Conservation (phyloP, 2,113 vertebrate species). For the Uria lomvia region DNA sequence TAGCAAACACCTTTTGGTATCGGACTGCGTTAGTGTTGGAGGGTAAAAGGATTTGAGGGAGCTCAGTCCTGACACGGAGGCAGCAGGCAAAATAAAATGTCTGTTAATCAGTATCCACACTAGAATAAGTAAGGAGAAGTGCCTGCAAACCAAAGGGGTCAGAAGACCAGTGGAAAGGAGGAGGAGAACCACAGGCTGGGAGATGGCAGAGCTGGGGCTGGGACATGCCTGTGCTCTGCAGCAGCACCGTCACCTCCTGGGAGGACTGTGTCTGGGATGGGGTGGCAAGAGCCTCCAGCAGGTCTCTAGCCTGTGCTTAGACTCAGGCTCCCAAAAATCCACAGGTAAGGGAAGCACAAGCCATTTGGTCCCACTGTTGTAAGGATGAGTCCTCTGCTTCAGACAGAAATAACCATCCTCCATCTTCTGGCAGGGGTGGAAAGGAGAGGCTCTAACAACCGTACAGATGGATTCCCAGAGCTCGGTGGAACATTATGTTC, state of each 20-base stretch:
- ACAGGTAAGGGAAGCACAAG: neutral
- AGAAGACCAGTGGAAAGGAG: neutral
- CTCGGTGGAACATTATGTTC: neutral
- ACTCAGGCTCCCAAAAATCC: neutral
- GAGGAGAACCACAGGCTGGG: neutral
- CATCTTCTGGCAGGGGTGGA: neutral
- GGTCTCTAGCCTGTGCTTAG: neutral
- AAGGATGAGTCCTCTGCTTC: neutral
- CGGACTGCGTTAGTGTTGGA: neutral
- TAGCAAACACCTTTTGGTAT: neutral
- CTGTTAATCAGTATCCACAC: neutral
- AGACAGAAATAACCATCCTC: neutral
- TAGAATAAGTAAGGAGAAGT: neutral
- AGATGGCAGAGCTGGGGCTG: neutral
- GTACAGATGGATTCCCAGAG: neutral
- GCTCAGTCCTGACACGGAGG: neutral
- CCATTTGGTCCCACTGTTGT: neutral
- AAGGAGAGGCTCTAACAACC: neutral
- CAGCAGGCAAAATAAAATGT: neutral
- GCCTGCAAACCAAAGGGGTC: neutral
- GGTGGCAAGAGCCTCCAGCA: neutral
- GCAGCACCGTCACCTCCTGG: neutral
- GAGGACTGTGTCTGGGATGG: neutral
- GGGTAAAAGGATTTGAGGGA: neutral
- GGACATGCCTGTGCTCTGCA: neutral